Evolutionary conservation across 2,888 invertebrate genomes (phyloP).

Genomic region (Lasioglossum marginatum): DNA sequence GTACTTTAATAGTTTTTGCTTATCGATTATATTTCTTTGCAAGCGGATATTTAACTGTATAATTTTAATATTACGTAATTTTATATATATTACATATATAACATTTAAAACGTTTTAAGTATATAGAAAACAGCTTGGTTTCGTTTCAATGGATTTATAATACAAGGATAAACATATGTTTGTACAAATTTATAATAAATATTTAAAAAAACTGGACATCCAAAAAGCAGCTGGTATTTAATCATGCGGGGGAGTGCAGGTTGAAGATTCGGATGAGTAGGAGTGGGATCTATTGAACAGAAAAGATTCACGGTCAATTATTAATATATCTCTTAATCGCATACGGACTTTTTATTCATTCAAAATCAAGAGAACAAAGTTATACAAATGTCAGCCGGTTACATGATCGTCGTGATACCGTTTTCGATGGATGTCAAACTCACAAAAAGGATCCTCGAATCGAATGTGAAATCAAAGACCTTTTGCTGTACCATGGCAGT

Average conservation of each 20-base stretch:
- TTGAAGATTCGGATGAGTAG: conserved; percentile 46
- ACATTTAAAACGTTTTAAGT: conserved; percentile 9
- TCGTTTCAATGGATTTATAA: conserved; percentile 41
- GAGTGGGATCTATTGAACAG: conserved; percentile 49
- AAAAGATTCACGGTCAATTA: conserved; percentile 36
- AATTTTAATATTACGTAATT: conserved; percentile 8
- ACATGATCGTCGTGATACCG: conserved; percentile 58
- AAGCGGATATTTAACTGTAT: conserved; percentile 21
- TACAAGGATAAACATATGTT: conserved; percentile 35
- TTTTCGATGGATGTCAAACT: conserved; percentile 51
- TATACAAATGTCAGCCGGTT: conserved; percentile 69
- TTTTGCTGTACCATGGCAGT: conserved; percentile 8
- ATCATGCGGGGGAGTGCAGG: conserved; percentile 36
- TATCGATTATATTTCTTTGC: conserved; percentile 5
- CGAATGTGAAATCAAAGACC: conserved; percentile 19
- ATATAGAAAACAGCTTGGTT: conserved; percentile 24
- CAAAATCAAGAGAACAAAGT: conserved; percentile 74
- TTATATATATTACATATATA: neutral
- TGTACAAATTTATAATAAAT: conserved; percentile 17
- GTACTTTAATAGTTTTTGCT: conserved; percentile 2
- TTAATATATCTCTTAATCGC: conserved; percentile 53
- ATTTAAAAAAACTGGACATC: conserved; percentile 18
- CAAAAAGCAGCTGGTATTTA: conserved; percentile 35
- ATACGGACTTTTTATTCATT: conserved; percentile 78
- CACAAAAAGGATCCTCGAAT: conserved; percentile 14